phyloP scores from a whole-genome alignment of 2,113 vertebrate genomes.

The Halcyon malimbica region DNA sequence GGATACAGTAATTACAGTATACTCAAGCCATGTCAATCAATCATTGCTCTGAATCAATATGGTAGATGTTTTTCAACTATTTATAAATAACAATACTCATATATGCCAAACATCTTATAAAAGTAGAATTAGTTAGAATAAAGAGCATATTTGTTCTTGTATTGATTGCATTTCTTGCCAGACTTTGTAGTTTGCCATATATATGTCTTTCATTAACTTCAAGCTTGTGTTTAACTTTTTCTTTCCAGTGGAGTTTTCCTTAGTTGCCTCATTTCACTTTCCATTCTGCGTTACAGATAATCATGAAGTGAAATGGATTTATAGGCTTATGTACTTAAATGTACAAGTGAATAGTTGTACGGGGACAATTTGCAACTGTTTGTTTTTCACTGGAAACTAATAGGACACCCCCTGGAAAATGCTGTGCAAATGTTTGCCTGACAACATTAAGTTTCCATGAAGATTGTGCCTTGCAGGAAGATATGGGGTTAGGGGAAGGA shows the following conservation, averaged over 20 bases:
- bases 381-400: not conserved
- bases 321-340: not conserved
- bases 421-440: not conserved
- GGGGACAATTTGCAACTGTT: not conserved
- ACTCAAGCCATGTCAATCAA: not conserved
- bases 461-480: not conserved
- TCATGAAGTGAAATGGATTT: not conserved
- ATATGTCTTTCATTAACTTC: not conserved
- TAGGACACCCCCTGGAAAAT: not conserved
- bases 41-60: slow-evolving; percentile 10
- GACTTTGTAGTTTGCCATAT: not conserved
- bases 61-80: slow-evolving; percentile 6
- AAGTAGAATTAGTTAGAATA: slow-evolving; percentile 44
- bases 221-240: not conserved
- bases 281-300: not conserved
- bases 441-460: not conserved
- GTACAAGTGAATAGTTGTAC: not conserved
- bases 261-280: not conserved
- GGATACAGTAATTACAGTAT: slow-evolving; percentile 43
- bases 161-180: not conserved
- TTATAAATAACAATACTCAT: slow-evolving; percentile 28
- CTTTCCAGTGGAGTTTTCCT: not conserved
- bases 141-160: slow-evolving; percentile 1
- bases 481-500: not conserved
- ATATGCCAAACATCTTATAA: slow-evolving; percentile 28